Percentiles rank a stretch among this genome's conserved stretches.
These are phyloP conservation scores for Saguinus imperator DNA, from an alignment of 2,113 vertebrate genomes.

Conservation along the genomic window DNA sequence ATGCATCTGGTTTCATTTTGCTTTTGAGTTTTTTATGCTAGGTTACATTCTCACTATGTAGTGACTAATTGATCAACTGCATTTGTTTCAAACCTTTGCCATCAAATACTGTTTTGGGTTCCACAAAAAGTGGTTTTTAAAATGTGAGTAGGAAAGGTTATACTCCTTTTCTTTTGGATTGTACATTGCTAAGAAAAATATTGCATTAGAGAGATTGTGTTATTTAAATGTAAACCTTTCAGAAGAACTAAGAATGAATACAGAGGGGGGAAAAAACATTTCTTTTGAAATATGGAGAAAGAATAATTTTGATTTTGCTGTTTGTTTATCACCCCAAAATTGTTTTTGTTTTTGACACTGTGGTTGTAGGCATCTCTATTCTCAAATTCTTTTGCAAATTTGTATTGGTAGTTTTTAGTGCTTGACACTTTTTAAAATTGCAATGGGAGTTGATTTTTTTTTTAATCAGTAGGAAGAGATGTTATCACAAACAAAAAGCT, in stretches of 20 bases:
- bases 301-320: constrained; percentile 2
- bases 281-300: background rate
- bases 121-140: constrained; percentile 46
- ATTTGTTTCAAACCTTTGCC: constrained; percentile 49
- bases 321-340: background rate
- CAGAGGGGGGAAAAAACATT: background rate
- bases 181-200: constrained; percentile 3
- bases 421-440: background rate
- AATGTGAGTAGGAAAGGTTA: constrained; percentile 7
- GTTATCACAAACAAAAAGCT: background rate
- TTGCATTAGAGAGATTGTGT: background rate
- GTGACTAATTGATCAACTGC: background rate
- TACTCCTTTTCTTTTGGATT: background rate
- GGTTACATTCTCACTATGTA: constrained; percentile 20
- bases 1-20: constrained; percentile 14
- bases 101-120: constrained; percentile 14
- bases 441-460: background rate
- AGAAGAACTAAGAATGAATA: background rate
- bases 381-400: background rate
- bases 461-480: background rate
- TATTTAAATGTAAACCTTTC: constrained; percentile 16
- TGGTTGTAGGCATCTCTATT: background rate
- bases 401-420: constrained; percentile 37
- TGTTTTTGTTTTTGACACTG: constrained; percentile 31
- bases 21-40: constrained; percentile 16